A percentile compares a stretch with the other conserved stretches of the same genome.
Conservation (phyloP, 2,113 vertebrate species). For the Indicator maculatus region DNA sequence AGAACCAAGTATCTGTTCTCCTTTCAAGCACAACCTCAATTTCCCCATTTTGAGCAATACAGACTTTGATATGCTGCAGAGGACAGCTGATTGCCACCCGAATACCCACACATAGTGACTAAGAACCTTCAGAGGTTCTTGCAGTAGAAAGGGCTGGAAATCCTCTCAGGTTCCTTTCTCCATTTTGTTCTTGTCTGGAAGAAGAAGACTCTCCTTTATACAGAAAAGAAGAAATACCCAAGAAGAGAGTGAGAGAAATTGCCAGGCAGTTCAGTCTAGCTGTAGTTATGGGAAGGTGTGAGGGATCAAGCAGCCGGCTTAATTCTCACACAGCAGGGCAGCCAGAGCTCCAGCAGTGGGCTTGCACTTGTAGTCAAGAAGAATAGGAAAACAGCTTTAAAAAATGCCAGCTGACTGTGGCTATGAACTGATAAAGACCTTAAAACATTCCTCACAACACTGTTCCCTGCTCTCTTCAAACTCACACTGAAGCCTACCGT, state of each 20-base stretch:
- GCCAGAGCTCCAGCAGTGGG: neutral
- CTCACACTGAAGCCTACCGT: neutral
- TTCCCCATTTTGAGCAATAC: neutral
- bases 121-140: neutral
- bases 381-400: conserved; percentile 31
- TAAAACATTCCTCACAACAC: neutral
- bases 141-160: neutral
- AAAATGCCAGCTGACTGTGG: neutral
- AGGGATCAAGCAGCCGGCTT: neutral
- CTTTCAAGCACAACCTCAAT: neutral
- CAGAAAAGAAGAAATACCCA: neutral
- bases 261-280: neutral
- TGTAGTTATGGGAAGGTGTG: neutral
- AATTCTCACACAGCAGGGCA: neutral
- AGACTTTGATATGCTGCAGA: neutral
- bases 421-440: neutral
- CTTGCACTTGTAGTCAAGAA: conserved; percentile 8
- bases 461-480: neutral
- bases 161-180: neutral
- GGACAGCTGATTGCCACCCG: neutral
- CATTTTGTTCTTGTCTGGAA: neutral
- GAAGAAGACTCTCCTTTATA: neutral
- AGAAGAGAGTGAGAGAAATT: neutral
- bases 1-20: neutral
- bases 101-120: neutral